Evolutionary conservation across 2,888 invertebrate species (phyloP).

Genomic region (Phlogophora meticulosa): DNA sequence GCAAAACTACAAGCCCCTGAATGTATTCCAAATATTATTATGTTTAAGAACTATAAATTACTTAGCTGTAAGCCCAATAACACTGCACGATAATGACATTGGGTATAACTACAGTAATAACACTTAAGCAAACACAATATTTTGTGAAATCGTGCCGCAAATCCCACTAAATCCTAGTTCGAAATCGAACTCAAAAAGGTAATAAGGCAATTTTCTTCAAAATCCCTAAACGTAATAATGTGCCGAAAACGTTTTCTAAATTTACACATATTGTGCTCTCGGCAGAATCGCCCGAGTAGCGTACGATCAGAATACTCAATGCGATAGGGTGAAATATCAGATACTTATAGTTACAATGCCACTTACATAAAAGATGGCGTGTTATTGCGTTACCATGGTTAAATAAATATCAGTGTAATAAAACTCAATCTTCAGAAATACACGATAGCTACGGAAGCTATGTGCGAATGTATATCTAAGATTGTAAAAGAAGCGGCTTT

Average conservation of each 20-base stretch:
- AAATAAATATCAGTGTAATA: conserved; percentile 54
- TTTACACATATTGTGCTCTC: conserved; percentile 90
- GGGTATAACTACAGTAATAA: conserved; percentile 58
- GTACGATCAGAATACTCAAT: conserved; percentile 88
- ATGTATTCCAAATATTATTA: conserved; percentile 42
- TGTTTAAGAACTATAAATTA: conserved; percentile 41
- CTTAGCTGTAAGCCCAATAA: conserved; percentile 40
- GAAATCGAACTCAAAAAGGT: conserved; percentile 88
- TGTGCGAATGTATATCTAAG: conserved; percentile 35
- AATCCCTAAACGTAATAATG: conserved; percentile 91
- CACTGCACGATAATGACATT: conserved; percentile 52
- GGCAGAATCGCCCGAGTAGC: conserved; percentile 84
- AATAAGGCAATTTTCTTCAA: conserved; percentile 91
- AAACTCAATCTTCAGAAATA: conserved; percentile 53
- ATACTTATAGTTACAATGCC: conserved; percentile 76
- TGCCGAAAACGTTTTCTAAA: conserved; percentile 90
- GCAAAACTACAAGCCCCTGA: conserved; percentile 50
- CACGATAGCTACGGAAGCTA: conserved; percentile 2
- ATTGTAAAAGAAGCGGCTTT: conserved; percentile 75
- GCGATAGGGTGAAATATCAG: conserved; percentile 80
- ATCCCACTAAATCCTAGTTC: conserved; percentile 85
- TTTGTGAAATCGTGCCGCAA: conserved; percentile 75
- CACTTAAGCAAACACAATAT: conserved; percentile 72
- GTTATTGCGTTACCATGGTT: conserved; percentile 60
- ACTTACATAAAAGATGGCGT: conserved; percentile 71